Evolutionary conservation across 2,888 invertebrate species (phyloP), one percentile per base, ranked within the genome.

Genomic region (Helobdella robusta): DNA sequence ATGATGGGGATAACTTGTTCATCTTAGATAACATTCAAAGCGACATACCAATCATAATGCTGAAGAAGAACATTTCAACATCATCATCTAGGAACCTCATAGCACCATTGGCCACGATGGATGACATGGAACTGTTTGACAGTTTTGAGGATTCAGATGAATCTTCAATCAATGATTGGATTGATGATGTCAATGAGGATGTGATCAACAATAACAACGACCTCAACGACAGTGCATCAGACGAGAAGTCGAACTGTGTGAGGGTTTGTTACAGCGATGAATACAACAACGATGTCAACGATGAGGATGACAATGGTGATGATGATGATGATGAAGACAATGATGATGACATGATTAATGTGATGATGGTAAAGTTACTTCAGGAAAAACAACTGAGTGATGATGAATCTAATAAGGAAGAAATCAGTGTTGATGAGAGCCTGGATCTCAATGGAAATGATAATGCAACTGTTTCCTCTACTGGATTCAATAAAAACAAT

Each of bases 101-200:
- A 18, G 62, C 62, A 2, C 62, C 62, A 20, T 23, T 62, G 11
- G 62, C 62, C 48, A 62, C 62, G 15, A 62, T 62, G 62, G 62
- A 62, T 28, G 62, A 62, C 32, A 48, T 62, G 62, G 62, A 50
- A 30, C 34, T 62, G 8, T 62, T 62, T 28, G 60, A 60, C 18
- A 44, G 36, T 2, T 60, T 60, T 44, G 34, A 34, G 5, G 62
- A 62, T 32, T 48, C 48, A 18, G 62, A 62, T 18, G 62, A 62
- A 32, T 18, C 18, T 48, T 23, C 56, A n/a, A 30, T 18, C 25
- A 56, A 18, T 18, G 56, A 56, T n/a, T 56, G 56, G 56, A 56
- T 56, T 18, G 56, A 56, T 18, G 56, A 56, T 18, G 18, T 30
- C n/a, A n/a, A n/a, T n/a, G n/a, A n/a, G n/a, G n/a, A n/a, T n/a